Evolutionary conservation across 2,797 vertebrate genomes (phyloP), one percentile per base, ranked within the genome.

Genomic region (Labroides dimidiatus): DNA sequence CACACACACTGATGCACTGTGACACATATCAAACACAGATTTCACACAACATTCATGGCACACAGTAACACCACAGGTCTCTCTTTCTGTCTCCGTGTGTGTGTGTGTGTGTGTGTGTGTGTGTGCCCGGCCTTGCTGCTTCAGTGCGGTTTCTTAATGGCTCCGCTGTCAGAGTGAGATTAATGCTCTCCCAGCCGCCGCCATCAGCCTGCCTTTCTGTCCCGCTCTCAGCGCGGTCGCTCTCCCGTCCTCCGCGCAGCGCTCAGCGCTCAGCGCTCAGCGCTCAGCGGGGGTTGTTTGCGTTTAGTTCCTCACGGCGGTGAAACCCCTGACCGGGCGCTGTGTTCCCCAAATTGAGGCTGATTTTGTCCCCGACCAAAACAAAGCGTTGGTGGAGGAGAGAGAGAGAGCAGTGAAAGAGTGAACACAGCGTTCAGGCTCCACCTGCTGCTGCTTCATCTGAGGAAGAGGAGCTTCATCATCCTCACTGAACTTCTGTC

Each of bases 161-260:
- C 62, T 54, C 56, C 59, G 77, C 84, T 88, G 87, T 91, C 87
- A 90, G 47, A 72, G 70, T 70, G 79, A 89, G 87, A 89, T 87
- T 84, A 88, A 92, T 89, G 69, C 50, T 72, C 75, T 84, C 61
- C 60, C 56, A 47, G 47, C 80, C 53, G 37, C 77, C 48, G 43
- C 79, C 72, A 84, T 88, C 84, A 73, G 78, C 83, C 69, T 61
- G 76, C 64, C 73, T 84, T 77, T 80, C 64, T 79, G 74, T 85
- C 77, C 81, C 73, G 64, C 69, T 75, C 65, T 77, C 72, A 48
- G 33, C 12, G 1, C 12, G 20, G 63, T 72, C 42, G 1, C 77
- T 80, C 72, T 66, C 69, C 66, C 10, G 33, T 72, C 75, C 78
- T 75, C 67, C 62, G 61, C 59, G 9, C 69, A 20, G 37, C 60